Conservation (phyloP, 1,140 invertebrate species). For the Calliphora vicina region DNA sequence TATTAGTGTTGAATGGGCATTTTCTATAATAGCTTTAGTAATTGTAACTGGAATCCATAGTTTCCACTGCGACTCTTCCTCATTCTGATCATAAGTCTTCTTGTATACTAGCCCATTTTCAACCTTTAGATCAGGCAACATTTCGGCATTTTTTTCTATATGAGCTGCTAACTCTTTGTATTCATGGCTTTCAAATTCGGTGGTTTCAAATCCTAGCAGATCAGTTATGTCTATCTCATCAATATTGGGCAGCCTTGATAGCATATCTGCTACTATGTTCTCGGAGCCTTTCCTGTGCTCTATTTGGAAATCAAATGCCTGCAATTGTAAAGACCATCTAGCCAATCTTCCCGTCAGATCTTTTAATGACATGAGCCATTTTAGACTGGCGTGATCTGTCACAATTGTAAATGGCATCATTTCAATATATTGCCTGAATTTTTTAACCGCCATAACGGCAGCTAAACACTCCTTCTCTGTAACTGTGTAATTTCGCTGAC, state of each 20-base stretch:
- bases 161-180: constrained; percentile 20
- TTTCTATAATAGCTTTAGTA: background rate
- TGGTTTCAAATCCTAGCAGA: constrained; percentile 25
- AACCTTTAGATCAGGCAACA: constrained; percentile 37
- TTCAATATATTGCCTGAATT: constrained; percentile 63
- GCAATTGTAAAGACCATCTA: constrained; percentile 50
- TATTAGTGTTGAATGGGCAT: background rate
- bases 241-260: constrained; percentile 45
- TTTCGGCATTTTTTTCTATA: constrained; percentile 19
- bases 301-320: constrained; percentile 60
- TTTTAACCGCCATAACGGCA: constrained; percentile 37
- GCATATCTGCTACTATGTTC: constrained; percentile 55
- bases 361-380: constrained; percentile 56
- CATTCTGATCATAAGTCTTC: background rate
- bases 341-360: constrained; percentile 55
- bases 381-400: constrained; percentile 48
- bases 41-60: constrained; percentile 30
- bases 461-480: constrained; percentile 38
- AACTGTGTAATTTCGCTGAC: constrained; percentile 34
- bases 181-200: background rate
- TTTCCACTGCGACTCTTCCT: constrained; percentile 17
- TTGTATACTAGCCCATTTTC: constrained; percentile 31
- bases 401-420: constrained; percentile 57
- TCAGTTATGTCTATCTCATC: background rate
- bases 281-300: constrained; percentile 58